Conservation (phyloP, 2,113 vertebrate genomes). For the Gopherus flavomarginatus region DNA sequence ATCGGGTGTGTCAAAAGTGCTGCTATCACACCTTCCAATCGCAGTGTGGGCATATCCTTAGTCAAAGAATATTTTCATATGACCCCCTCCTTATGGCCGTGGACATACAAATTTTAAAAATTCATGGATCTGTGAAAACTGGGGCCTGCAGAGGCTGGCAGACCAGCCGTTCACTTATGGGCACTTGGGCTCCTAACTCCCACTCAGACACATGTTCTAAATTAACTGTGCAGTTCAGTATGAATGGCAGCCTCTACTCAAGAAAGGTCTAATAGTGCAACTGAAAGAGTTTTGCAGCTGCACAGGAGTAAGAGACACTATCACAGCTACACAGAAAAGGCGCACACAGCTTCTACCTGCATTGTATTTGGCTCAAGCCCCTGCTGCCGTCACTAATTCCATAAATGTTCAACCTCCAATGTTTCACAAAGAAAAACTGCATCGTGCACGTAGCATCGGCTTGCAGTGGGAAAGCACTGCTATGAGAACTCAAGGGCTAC, state of each 20-base stretch:
- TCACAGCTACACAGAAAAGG: background rate
- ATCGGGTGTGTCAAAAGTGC: too few species aligned
- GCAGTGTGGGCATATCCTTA: too few species aligned
- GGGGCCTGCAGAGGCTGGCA: fast-evolving
- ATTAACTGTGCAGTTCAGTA: too few species aligned
- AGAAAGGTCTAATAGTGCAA: background rate
- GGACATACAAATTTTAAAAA: too few species aligned
- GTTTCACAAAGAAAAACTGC: background rate
- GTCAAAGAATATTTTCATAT: too few species aligned
- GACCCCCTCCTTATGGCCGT: too few species aligned
- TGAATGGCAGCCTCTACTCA: background rate
- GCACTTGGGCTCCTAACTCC: background rate
- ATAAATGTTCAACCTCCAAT: fast-evolving
- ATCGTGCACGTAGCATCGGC: background rate
- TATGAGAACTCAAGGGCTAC: background rate
- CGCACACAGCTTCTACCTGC: fast-evolving
- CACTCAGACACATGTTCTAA: fast-evolving
- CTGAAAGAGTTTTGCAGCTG: background rate
- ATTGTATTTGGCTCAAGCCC: background rate
- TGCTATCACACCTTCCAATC: too few species aligned
- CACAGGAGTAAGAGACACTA: fast-evolving
- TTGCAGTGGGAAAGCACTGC: background rate
- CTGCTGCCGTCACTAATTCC: background rate
- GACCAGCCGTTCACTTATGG: background rate
- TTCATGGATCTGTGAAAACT: fast-evolving